A percentile compares a stretch with the other conserved stretches of the same genome.
Evolutionary conservation across 2,888 invertebrate species (phyloP).

Genomic region (Dendrolimus pini): DNA sequence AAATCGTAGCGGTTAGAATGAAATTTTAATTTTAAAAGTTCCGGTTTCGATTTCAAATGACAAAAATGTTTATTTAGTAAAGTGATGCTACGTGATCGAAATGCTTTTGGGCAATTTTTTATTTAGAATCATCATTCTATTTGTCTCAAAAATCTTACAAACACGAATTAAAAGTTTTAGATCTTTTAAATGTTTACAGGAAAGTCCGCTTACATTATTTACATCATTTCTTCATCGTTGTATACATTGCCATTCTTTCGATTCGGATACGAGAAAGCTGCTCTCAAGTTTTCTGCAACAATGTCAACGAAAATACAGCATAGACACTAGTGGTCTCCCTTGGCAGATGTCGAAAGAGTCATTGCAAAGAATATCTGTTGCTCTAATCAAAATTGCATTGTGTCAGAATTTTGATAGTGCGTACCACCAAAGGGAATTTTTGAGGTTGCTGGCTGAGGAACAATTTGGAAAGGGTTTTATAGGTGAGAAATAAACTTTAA

Average conservation of each 20-base stretch:
- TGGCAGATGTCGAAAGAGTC: slow-evolving; percentile 68
- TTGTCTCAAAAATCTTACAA: too few species aligned
- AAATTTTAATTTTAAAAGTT: too few species aligned
- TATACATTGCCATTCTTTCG: slow-evolving; percentile 61
- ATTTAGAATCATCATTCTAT: too few species aligned
- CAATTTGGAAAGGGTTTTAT: slow-evolving; percentile 75
- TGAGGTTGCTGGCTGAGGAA: slow-evolving; percentile 75
- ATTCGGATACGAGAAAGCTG: slow-evolving; percentile 49
- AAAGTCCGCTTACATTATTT: slow-evolving; percentile 78
- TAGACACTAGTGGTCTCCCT: slow-evolving; percentile 37
- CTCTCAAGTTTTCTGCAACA: slow-evolving; percentile 50
- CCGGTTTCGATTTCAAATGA: too few species aligned
- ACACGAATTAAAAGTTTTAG: neutral
- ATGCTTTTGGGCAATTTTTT: too few species aligned
- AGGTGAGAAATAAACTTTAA: slow-evolving; percentile 30
- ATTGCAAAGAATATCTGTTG: slow-evolving; percentile 75
- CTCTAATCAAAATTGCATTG: slow-evolving; percentile 78
- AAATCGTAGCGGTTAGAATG: too few species aligned
- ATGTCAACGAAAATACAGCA: slow-evolving; percentile 56
- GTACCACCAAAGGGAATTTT: slow-evolving; percentile 78
- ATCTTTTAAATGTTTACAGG: slow-evolving; percentile 54
- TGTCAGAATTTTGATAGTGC: slow-evolving; percentile 79
- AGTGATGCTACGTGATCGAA: too few species aligned
- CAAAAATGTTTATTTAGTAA: too few species aligned
- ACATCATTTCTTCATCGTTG: slow-evolving; percentile 77